Evolutionary conservation across 2,888 invertebrate genomes (phyloP).

Genomic region (Antheraea yamamai): DNA sequence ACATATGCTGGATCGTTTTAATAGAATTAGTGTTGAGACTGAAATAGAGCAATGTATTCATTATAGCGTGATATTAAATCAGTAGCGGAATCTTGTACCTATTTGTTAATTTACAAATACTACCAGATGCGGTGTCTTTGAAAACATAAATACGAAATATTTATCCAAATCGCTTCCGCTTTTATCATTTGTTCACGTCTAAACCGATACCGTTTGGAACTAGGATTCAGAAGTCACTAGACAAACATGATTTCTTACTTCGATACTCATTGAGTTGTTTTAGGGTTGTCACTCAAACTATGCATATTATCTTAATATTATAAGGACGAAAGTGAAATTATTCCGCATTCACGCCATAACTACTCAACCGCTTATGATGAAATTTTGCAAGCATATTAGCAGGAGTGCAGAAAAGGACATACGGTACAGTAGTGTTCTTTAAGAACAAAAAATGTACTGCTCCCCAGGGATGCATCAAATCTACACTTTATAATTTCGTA

Average conservation of each 20-base stretch:
- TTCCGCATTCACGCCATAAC: too few species aligned
- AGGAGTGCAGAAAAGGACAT: too few species aligned
- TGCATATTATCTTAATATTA: not conserved
- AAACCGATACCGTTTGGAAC: slow-evolving; percentile 44
- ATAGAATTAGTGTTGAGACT: not conserved
- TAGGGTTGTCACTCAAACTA: slow-evolving; percentile 45
- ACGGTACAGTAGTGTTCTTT: too few species aligned
- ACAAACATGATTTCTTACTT: slow-evolving; percentile 64
- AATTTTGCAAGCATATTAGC: too few species aligned
- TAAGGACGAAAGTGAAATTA: too few species aligned
- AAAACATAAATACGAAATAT: not conserved
- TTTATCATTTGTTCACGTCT: slow-evolving; percentile 19
- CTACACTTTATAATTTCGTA: too few species aligned
- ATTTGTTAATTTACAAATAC: not conserved
- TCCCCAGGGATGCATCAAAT: too few species aligned
- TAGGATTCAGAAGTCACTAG: slow-evolving; percentile 67
- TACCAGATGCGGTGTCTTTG: not conserved
- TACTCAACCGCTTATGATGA: too few species aligned
- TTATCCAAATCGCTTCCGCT: slow-evolving; percentile 29
- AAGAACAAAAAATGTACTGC: too few species aligned
- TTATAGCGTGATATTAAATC: not conserved
- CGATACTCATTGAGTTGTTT: slow-evolving; percentile 42
- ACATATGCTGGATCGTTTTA: not conserved
- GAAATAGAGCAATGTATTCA: not conserved
- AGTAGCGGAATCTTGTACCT: not conserved